Evolutionary conservation across 1,140 invertebrate species (phyloP), one percentile per base, ranked within the genome.

Genomic region (Anadara kagoshimensis): DNA sequence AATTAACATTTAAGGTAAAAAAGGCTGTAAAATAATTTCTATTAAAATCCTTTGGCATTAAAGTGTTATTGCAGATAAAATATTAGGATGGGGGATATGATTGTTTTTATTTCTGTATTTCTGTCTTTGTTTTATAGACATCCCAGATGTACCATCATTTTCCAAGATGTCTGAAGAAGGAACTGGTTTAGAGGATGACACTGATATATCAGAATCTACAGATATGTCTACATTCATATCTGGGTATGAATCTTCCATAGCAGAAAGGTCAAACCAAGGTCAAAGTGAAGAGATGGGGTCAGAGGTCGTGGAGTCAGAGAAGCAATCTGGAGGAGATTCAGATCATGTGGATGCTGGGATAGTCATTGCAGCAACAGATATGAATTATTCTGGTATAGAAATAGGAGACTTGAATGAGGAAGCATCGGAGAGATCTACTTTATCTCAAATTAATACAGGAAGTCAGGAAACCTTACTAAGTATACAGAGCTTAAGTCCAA

Each of bases 381-480:
- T 76, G 7, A 75, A 82, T 24, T 88, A 88, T 68, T 85, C 87
- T 24, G 81, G 78, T 59, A 74, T 88, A 10, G 85, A 86, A 54
- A 88, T 88, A 49, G 87, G 85, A 11, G 85, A 87, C 22, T 57
- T 87, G 12, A 83, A 80, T 47, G 86, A 88, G 11, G 86, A 87
- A 11, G 69, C 72, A 14, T 86, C 85, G 11, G 85, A 87, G 58
- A 68, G 74, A 67, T 84, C 83, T n/a, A 78, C 75, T 56, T 70
- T 86, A 43, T 81, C 84, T 4, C 81, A 70, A 44, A 49, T 74
- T 7, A 67, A 81, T 56, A 86, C 83, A 59, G 83, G 83, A 64
- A 88, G 86, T 74, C 72, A 79, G n/a, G 87, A 88, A 49, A 87
- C 87, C 10, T 64, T 88, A n/a, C 75, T 83, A 0, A 85, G 85